A percentile compares a stretch with the other conserved stretches of the same genome.
phyloP scores from a whole-genome alignment of 35 echinoderm and acorn worm genomes.

The Chiridota heheva region DNA sequence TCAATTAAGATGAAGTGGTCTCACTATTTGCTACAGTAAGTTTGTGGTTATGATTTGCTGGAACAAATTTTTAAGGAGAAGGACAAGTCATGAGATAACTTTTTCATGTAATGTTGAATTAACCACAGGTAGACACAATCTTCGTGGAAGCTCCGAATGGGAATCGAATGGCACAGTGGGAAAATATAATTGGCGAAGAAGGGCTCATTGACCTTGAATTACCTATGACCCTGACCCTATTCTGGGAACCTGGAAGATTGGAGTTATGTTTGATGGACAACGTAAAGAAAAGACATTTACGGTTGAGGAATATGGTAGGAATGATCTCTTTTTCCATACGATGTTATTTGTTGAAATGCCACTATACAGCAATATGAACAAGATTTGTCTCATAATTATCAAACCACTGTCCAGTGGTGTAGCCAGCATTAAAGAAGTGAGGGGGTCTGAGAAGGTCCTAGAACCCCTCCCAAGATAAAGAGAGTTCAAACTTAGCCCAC shows the following conservation, averaged over 20 bases:
- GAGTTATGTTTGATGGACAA: slow-evolving; percentile 36
- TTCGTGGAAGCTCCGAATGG: slow-evolving; percentile 79
- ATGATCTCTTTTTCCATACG: neutral
- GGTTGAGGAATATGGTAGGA: slow-evolving; percentile 89
- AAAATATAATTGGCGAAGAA: slow-evolving; percentile 43
- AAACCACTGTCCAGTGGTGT: too few species aligned
- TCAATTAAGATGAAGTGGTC: too few species aligned
- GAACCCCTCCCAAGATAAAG: too few species aligned
- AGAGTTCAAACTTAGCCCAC: too few species aligned
- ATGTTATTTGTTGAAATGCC: slow-evolving; percentile 43
- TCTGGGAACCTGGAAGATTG: slow-evolving; percentile 78
- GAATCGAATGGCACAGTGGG: slow-evolving; percentile 76
- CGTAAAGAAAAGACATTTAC: slow-evolving; percentile 44
- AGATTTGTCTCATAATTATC: too few species aligned
- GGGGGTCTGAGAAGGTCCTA: too few species aligned
- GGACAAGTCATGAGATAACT: too few species aligned
- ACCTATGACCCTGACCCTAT: slow-evolving; percentile 70
- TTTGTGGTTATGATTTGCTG: too few species aligned
- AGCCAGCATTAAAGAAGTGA: too few species aligned
- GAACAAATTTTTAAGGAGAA: too few species aligned
- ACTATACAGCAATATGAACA: slow-evolving; percentile 78
- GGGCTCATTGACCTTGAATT: slow-evolving; percentile 75
- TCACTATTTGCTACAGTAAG: too few species aligned
- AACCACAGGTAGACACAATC: slow-evolving; percentile 64
- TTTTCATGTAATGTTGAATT: too few species aligned